These are phyloP conservation scores for Netelia melanura DNA, from an alignment of 2,888 invertebrate species.

Conservation along the genomic window DNA sequence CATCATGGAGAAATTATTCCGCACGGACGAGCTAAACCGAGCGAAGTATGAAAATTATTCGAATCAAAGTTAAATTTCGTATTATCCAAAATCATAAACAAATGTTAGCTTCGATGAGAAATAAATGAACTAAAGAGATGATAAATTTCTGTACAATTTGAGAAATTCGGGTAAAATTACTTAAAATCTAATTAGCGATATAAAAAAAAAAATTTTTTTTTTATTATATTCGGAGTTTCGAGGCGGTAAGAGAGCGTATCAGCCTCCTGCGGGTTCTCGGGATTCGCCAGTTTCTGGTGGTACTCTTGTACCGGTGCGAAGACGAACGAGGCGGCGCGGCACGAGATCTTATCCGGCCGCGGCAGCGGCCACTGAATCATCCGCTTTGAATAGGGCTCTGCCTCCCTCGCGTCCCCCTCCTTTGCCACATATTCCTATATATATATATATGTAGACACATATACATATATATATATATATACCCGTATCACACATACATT, in stretches of 20 bases:
- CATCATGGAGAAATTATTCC: too few relatives aligned
- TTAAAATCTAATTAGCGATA: background rate
- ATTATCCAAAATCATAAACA: too few relatives aligned
- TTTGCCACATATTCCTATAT: conserved; percentile 76
- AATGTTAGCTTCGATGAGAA: too few relatives aligned
- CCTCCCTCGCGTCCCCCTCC: conserved; percentile 78
- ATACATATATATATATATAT: conserved; percentile 70
- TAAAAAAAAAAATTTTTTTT: background rate
- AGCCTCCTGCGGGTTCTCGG: conserved; percentile 73
- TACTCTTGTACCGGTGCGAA: conserved; percentile 69
- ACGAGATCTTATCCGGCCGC: conserved; percentile 83
- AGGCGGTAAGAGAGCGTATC: conserved; percentile 60
- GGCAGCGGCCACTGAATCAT: conserved; percentile 84
- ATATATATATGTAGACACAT: conserved; percentile 67
- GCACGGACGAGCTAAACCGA: too few relatives aligned
- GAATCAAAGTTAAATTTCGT: background rate
- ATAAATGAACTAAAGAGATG: too few relatives aligned
- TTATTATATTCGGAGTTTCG: conserved; percentile 53
- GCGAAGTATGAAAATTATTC: background rate
- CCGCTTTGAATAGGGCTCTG: conserved; percentile 83
- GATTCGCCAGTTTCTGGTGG: conserved; percentile 69
- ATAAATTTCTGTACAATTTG: background rate
- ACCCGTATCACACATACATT: conserved; percentile 64
- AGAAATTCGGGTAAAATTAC: background rate
- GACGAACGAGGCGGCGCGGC: conserved; percentile 80